Conservation (phyloP, 2,113 vertebrate genomes). For the Gambusia holbrooki region DNA sequence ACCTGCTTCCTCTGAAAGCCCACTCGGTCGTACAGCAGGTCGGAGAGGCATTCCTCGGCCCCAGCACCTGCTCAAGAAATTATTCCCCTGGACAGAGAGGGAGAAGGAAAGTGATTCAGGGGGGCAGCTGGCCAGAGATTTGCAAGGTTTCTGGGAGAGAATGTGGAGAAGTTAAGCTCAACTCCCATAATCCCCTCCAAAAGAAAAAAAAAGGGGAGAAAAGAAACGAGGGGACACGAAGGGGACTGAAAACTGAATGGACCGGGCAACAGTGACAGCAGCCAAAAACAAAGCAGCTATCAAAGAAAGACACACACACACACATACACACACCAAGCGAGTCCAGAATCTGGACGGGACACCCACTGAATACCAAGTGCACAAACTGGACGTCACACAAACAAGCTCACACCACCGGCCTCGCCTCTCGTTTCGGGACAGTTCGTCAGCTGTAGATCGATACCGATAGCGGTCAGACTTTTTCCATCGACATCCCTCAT, state of each 20-base stretch:
- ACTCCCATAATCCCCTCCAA: slow-evolving; percentile 75
- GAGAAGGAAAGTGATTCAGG: slow-evolving; percentile 59
- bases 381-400: slow-evolving; percentile 13
- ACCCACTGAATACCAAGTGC: slow-evolving; percentile 59
- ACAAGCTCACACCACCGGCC: background rate
- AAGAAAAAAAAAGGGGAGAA: slow-evolving; percentile 61
- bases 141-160: slow-evolving; percentile 67
- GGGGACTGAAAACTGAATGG: slow-evolving; percentile 28
- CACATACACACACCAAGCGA: slow-evolving; percentile 33
- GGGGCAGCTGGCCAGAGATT: slow-evolving; percentile 72
- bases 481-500: background rate
- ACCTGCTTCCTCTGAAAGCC: slow-evolving; percentile 69
- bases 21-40: slow-evolving; percentile 46
- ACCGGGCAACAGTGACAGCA: slow-evolving; percentile 59
- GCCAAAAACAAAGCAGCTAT: slow-evolving; percentile 58
- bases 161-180: slow-evolving; percentile 68
- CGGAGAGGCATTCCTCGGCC: slow-evolving; percentile 60
- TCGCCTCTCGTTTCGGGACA: background rate
- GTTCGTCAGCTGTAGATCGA: background rate
- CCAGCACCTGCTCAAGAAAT: slow-evolving; percentile 79
- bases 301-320: slow-evolving; percentile 33
- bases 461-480: slow-evolving; percentile 8
- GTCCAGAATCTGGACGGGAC: slow-evolving; percentile 34
- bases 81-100: slow-evolving; percentile 69
- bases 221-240: slow-evolving; percentile 34